These are phyloP conservation scores for Neomicropteryx cornuta DNA, from an alignment of 1,140 invertebrate genomes.

Conservation along the genomic window DNA sequence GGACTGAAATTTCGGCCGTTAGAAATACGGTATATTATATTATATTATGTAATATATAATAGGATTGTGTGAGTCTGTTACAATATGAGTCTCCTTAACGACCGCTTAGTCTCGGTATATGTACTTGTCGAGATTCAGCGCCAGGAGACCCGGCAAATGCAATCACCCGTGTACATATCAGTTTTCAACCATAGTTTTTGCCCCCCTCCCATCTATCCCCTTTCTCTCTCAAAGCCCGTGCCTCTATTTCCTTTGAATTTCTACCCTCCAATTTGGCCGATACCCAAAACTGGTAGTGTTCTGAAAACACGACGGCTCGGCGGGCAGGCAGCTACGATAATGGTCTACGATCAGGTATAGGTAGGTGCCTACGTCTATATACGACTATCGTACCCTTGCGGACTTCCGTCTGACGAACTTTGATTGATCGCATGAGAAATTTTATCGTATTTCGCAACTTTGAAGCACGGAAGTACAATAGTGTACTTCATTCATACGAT, in stretches of 20 bases:
- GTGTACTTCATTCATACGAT: no score
- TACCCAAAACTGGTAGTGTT: conserved; percentile 17
- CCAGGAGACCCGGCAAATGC: no score
- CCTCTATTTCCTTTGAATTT: conserved; percentile 14
- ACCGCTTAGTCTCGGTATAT: no score
- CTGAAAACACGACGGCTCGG: conserved; percentile 14
- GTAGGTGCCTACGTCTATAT: no score
- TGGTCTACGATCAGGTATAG: neutral
- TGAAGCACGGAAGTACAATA: conserved; percentile 12
- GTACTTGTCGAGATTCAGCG: no score
- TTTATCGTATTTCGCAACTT: conserved; percentile 15
- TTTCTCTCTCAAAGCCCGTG: no score
- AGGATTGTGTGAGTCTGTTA: no score
- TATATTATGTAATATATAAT: no score
- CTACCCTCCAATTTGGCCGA: conserved; percentile 16
- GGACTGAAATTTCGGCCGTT: no score
- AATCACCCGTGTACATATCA: conserved; percentile 16
- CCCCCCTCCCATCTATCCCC: conserved; percentile 9
- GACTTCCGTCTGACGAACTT: conserved; percentile 6
- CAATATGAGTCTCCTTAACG: no score
- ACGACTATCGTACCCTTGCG: no score
- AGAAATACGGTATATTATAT: no score
- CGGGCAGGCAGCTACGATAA: neutral
- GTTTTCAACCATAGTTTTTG: conserved; percentile 15
- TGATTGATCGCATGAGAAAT: conserved; percentile 10